phyloP scores from a whole-genome alignment of 92 coral and sea anemone species.

The Ricordea florida region DNA sequence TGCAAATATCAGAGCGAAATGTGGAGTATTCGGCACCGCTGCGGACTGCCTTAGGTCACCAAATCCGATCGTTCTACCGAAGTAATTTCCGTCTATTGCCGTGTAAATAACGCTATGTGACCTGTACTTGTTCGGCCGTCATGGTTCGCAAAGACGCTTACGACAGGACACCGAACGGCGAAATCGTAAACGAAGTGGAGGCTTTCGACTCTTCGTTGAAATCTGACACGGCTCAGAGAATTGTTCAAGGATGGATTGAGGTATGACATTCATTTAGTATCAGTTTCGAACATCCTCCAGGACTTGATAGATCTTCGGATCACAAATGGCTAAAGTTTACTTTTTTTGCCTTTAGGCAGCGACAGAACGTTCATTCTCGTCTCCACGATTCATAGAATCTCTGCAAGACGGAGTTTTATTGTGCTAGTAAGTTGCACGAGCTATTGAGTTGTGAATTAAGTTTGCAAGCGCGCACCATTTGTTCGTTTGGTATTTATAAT shows the following conservation, averaged over 20 bases:
- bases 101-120: slow-evolving; percentile 22
- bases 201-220: slow-evolving; percentile 46
- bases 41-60: neutral
- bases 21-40: neutral
- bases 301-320: slow-evolving; percentile 21
- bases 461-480: neutral
- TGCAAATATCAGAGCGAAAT: slow-evolving; percentile 7
- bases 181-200: slow-evolving; percentile 9
- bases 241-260: slow-evolving; percentile 85
- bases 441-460: slow-evolving; percentile 1
- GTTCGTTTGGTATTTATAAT: neutral
- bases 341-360: slow-evolving; percentile 61
- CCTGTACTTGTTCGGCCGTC: neutral
- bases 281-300: slow-evolving; percentile 45
- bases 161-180: neutral
- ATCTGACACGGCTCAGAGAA: slow-evolving; percentile 78
- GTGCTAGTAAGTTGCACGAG: slow-evolving; percentile 52
- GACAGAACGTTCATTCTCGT: slow-evolving; percentile 52
- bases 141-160: slow-evolving; percentile 32
- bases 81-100: neutral
- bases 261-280: slow-evolving; percentile 56
- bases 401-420: slow-evolving; percentile 61
- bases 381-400: slow-evolving; percentile 60
- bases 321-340: slow-evolving; percentile 15
- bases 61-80: neutral